Evolutionary conservation across 1,140 invertebrate species (phyloP).

Genomic region (Eubasilissa regina): DNA sequence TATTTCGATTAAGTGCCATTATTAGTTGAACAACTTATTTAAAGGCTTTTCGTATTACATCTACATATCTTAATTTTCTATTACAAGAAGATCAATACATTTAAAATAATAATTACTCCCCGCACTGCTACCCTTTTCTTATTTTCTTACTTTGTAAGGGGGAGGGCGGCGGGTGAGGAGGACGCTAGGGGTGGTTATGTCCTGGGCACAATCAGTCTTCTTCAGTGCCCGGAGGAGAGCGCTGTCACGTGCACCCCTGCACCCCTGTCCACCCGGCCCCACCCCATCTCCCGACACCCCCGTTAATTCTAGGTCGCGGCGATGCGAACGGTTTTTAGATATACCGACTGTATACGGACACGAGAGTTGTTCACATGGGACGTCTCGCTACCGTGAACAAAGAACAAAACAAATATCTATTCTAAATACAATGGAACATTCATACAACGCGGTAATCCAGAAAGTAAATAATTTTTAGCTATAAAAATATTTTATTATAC

Average conservation of each 20-base stretch:
- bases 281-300: constrained; percentile 15
- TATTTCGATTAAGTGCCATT: too few relatives aligned
- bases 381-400: neutral
- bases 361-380: constrained; percentile 3
- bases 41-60: too few relatives aligned
- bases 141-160: constrained; percentile 23
- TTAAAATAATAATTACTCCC: constrained; percentile 9
- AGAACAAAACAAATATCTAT: neutral
- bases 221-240: constrained; percentile 54
- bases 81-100: neutral
- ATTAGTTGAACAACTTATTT: too few relatives aligned
- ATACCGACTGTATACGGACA: constrained; percentile 6
- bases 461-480: too few relatives aligned
- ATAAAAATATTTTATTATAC: too few relatives aligned
- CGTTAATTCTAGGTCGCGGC: constrained; percentile 41
- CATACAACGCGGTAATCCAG: too few relatives aligned
- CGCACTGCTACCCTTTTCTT: constrained; percentile 32
- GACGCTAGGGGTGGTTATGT: constrained; percentile 35
- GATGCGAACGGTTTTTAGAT: constrained; percentile 34
- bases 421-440: too few relatives aligned
- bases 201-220: constrained; percentile 60
- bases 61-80: too few relatives aligned
- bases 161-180: neutral
- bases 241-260: constrained; percentile 57
- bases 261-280: neutral